These are phyloP conservation scores for Pseudachorutes palmiensis DNA, from an alignment of 1,140 invertebrate genomes.

Conservation along the genomic window DNA sequence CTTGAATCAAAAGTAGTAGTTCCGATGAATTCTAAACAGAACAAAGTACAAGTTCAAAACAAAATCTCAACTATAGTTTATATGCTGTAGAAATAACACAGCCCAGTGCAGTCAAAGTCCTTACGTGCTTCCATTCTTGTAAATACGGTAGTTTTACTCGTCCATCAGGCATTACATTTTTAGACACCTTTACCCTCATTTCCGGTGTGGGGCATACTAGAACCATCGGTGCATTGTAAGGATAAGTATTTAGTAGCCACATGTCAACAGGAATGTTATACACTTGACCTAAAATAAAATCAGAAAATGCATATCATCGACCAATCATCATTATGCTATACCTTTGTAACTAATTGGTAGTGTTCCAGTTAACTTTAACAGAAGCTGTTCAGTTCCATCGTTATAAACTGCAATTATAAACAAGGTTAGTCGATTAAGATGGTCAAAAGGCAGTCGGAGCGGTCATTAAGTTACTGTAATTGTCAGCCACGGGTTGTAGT, in stretches of 20 bases:
- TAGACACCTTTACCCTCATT: constrained; percentile 92
- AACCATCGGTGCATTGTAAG: constrained; percentile 90
- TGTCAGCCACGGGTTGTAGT: constrained; percentile 55
- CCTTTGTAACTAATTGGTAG: constrained; percentile 88
- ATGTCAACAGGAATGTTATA: constrained; percentile 97
- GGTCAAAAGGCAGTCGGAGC: background rate
- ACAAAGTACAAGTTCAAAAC: constrained; percentile 7
- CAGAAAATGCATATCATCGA: background rate
- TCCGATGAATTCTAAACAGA: constrained; percentile 64
- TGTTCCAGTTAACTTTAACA: constrained; percentile 82
- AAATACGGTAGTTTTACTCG: constrained; percentile 95
- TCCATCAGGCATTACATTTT: constrained; percentile 88
- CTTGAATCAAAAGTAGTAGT: constrained; percentile 74
- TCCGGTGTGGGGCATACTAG: constrained; percentile 90
- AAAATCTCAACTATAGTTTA: background rate
- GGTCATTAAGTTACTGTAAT: constrained; percentile 50
- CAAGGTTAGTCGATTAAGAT: constrained; percentile 15
- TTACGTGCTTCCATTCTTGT: constrained; percentile 84
- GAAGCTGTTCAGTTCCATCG: constrained; percentile 73
- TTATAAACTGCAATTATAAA: constrained; percentile 64
- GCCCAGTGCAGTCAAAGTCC: constrained; percentile 38
- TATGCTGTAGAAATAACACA: background rate
- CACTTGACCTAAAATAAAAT: constrained; percentile 52
- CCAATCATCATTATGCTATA: constrained; percentile 34
- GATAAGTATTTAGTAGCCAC: constrained; percentile 95